These are phyloP conservation scores for Palloptera scutellata DNA, from an alignment of 2,888 invertebrate genomes.

Conservation along the genomic window DNA sequence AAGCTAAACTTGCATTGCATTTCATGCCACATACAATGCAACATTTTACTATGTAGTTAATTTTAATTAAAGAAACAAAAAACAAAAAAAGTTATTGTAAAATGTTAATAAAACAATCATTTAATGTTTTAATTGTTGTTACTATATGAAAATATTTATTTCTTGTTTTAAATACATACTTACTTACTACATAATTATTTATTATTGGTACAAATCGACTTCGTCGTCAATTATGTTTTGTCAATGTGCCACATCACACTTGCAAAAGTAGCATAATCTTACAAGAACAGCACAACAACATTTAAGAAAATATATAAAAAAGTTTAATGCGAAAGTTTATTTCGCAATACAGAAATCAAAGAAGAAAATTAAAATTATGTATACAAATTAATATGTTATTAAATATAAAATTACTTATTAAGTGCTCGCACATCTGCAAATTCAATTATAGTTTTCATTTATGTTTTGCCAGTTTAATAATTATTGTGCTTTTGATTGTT, in stretches of 20 bases:
- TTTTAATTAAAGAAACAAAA: too few relatives aligned
- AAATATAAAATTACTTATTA: not conserved
- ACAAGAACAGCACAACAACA: not conserved
- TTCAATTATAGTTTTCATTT: not conserved
- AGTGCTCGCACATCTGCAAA: not conserved
- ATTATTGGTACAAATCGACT: constrained; percentile 4
- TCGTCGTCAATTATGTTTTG: constrained; percentile 32
- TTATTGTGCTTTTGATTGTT: constrained; percentile 25
- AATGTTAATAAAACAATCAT: too few relatives aligned
- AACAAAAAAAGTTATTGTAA: too few relatives aligned
- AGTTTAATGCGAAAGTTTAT: not conserved
- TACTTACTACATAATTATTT: not conserved
- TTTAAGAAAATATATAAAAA: not conserved
- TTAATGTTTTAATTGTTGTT: not conserved
- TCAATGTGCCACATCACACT: not conserved
- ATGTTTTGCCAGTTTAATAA: not conserved
- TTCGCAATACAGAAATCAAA: not conserved
- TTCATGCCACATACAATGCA: constrained; percentile 20
- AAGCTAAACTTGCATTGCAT: not conserved
- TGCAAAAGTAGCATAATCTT: not conserved
- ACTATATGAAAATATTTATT: not conserved
- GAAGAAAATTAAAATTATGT: not conserved
- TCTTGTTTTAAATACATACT: not conserved
- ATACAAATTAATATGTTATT: not conserved
- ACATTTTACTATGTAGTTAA: too few relatives aligned